A percentile compares a stretch with the other conserved stretches of the same genome.
Evolutionary conservation across 2,113 vertebrate genomes (phyloP).

Genomic region (Muntiacus reevesi): DNA sequence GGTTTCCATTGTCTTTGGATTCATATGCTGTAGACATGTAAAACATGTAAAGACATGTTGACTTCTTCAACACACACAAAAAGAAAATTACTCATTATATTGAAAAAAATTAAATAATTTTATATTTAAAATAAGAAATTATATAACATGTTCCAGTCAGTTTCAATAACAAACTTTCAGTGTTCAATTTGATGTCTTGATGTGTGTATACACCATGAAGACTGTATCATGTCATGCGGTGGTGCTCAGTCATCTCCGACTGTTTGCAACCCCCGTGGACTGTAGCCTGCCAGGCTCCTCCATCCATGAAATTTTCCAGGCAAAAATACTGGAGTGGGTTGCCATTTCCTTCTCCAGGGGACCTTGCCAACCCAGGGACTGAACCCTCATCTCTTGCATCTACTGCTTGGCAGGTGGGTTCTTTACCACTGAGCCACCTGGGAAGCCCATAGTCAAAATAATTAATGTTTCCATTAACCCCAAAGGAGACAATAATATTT

Average conservation of each 20-base stretch:
- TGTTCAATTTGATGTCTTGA: not conserved
- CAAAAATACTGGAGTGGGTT: not conserved
- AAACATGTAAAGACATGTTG: not conserved
- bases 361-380: not conserved
- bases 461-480: not conserved
- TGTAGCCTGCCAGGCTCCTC: not conserved
- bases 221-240: not conserved
- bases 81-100: not conserved
- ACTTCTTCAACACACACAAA: not conserved
- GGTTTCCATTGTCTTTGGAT: not conserved
- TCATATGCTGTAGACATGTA: not conserved
- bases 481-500: not conserved
- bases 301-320: not conserved
- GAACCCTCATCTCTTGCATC: not conserved
- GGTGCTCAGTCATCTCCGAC: not conserved
- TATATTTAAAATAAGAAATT: slow-evolving; percentile 7
- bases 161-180: slow-evolving; percentile 14
- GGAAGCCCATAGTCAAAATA: not conserved
- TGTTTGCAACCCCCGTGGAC: not conserved
- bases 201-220: not conserved
- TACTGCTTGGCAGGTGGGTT: not conserved
- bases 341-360: not conserved
- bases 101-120: not conserved
- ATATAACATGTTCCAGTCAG: not conserved
- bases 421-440: not conserved